A percentile compares a stretch with the other conserved stretches of the same genome.
These are phyloP conservation scores for Apodemia zela DNA, from an alignment of 2,888 invertebrate genomes.

Conservation along the genomic window DNA sequence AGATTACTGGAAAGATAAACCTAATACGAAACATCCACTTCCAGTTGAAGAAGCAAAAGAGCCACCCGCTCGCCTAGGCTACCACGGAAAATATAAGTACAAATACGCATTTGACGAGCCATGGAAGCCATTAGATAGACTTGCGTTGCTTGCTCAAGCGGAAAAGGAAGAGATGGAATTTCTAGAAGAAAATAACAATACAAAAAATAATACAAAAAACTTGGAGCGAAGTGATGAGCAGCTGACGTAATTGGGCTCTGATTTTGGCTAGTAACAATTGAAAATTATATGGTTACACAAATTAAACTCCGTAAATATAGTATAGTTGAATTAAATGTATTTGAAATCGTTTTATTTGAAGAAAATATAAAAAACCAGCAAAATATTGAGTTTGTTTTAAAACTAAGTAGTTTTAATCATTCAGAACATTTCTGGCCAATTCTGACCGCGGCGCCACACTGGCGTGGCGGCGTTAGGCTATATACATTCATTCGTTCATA, in stretches of 20 bases:
- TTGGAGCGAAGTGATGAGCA: constrained; percentile 33
- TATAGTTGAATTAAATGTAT: not conserved
- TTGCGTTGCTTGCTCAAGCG: constrained; percentile 54
- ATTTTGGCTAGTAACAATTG: constrained; percentile 35
- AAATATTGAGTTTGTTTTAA: not conserved
- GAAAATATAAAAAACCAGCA: not conserved
- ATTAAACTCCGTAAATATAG: not conserved
- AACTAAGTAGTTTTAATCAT: no score
- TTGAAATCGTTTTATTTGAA: not conserved
- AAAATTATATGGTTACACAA: not conserved
- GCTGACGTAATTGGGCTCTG: constrained; percentile 47
- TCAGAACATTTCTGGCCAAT: no score
- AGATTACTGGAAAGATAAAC: constrained; percentile 57
- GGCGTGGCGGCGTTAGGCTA: no score
- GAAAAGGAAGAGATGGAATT: constrained; percentile 44
- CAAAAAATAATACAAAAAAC: no score
- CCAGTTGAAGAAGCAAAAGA: constrained; percentile 37
- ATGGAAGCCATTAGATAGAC: constrained; percentile 64
- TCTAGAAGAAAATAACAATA: constrained; percentile 29
- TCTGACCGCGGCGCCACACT: no score
- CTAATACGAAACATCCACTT: constrained; percentile 36
- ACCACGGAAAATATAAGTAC: constrained; percentile 61
- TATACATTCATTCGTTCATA: no score
- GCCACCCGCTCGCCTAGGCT: constrained; percentile 52
- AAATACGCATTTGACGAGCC: constrained; percentile 72